Conservation (phyloP, 2,113 vertebrate species). For the Hepsetus odoe region DNA sequence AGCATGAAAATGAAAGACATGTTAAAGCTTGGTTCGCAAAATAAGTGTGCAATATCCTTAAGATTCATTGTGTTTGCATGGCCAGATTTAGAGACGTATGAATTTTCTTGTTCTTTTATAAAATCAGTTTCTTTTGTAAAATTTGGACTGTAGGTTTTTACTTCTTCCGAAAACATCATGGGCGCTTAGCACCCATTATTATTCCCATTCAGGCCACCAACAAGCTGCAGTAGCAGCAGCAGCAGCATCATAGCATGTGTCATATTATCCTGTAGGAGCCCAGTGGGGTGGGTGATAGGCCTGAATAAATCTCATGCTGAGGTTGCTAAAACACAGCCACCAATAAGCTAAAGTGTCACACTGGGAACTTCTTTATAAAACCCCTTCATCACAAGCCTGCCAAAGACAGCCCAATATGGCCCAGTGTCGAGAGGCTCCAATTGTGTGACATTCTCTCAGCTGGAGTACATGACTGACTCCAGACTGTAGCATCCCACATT, state of each 20-base stretch:
- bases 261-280: constrained; percentile 14
- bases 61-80: neutral
- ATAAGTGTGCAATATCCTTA: too few relatives aligned
- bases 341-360: constrained; percentile 31
- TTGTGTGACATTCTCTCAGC: constrained; percentile 56
- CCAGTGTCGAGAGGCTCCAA: constrained; percentile 19
- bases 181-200: too few relatives aligned
- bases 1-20: too few relatives aligned
- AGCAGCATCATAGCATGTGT: neutral
- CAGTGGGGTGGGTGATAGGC: neutral
- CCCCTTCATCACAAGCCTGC: neutral
- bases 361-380: constrained; percentile 1
- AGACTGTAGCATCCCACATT: constrained; percentile 59
- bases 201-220: neutral
- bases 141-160: too few relatives aligned
- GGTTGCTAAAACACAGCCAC: neutral
- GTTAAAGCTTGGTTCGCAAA: too few relatives aligned
- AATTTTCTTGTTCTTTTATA: too few relatives aligned
- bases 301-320: constrained; percentile 20
- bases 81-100: neutral
- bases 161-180: too few relatives aligned
- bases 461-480: constrained; percentile 61
- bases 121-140: too few relatives aligned
- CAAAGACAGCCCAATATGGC: neutral
- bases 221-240: neutral